Conservation (phyloP, 2,113 vertebrate genomes). For the Caranx ignobilis region DNA sequence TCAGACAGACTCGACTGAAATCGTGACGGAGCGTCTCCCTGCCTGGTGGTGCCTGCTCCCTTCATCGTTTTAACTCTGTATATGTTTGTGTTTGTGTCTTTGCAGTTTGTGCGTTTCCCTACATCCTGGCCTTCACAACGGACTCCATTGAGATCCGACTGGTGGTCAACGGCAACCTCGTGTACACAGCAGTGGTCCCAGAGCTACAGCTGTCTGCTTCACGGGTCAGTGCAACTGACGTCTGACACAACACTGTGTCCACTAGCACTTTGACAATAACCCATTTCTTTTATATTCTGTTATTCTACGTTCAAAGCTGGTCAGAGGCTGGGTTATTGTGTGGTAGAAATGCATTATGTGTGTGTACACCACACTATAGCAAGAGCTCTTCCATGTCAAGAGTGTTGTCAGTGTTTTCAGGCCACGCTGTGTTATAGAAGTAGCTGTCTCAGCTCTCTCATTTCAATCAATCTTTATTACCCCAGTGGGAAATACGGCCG, state of each 20-base stretch:
- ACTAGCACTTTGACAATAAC: background rate
- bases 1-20: background rate
- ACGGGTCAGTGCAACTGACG: constrained; percentile 86
- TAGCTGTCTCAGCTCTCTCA: constrained; percentile 55
- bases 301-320: background rate
- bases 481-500: constrained; percentile 60
- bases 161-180: constrained; percentile 97
- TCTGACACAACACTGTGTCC: background rate
- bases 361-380: background rate
- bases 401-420: constrained; percentile 17
- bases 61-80: background rate
- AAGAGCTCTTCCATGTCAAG: background rate
- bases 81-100: constrained; percentile 27
- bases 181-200: constrained; percentile 96
- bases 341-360: background rate
- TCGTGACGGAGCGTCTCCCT: background rate
- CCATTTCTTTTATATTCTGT: background rate
- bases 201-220: constrained; percentile 94
- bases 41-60: background rate
- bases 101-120: constrained; percentile 97
- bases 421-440: constrained; percentile 33
- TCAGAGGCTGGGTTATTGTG: background rate
- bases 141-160: constrained; percentile 98
- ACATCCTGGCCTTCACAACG: constrained; percentile 96
- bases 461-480: constrained; percentile 70